A percentile compares a stretch with the other conserved stretches of the same genome.
These are phyloP conservation scores for Nymphalis c-album DNA, from an alignment of 2,888 invertebrate genomes.

Conservation along the genomic window DNA sequence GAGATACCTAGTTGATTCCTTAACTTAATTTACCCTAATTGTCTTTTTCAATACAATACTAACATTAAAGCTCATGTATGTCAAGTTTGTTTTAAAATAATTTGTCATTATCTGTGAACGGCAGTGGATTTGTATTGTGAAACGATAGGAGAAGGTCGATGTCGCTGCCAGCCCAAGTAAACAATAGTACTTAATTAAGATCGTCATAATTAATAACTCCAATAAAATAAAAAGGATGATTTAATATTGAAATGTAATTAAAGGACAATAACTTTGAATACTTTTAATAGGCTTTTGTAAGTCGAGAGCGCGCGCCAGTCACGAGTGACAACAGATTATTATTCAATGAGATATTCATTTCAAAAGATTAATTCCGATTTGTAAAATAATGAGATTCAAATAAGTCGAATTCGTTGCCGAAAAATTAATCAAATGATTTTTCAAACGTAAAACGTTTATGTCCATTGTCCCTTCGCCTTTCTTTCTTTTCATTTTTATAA, in stretches of 20 bases:
- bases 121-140: too few species aligned
- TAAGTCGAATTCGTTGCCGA: not conserved
- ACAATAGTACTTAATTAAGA: too few species aligned
- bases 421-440: slow-evolving; percentile 9
- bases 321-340: not conserved
- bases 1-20: too few species aligned
- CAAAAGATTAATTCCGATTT: slow-evolving; percentile 18
- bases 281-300: slow-evolving; percentile 7
- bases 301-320: slow-evolving; percentile 8
- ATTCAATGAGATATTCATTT: slow-evolving; percentile 28
- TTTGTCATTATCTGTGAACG: too few species aligned
- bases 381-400: slow-evolving; percentile 3
- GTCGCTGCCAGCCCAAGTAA: too few species aligned
- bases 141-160: too few species aligned
- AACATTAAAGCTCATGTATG: too few species aligned
- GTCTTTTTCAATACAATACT: too few species aligned
- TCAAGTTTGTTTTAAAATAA: too few species aligned
- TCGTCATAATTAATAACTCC: not conserved
- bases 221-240: not conserved
- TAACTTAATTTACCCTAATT: too few species aligned
- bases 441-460: not conserved
- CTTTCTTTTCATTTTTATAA: too few species aligned
- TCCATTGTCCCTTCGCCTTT: not conserved
- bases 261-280: slow-evolving; percentile 14
- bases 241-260: slow-evolving; percentile 6